Conservation (phyloP, 2,888 invertebrate genomes). For the Brenthis hecate region DNA sequence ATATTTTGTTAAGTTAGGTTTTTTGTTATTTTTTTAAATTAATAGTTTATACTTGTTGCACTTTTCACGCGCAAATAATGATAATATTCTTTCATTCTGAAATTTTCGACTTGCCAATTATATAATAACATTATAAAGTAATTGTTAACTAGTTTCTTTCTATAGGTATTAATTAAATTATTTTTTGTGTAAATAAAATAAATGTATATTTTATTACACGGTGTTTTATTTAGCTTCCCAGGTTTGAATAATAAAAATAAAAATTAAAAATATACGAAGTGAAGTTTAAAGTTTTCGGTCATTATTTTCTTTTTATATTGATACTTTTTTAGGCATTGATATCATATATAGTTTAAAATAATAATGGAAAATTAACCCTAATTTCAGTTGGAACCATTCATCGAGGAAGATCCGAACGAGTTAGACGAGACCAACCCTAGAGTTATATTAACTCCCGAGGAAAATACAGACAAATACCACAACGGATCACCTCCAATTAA, state of each 20-base stretch:
- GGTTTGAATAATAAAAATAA: no score
- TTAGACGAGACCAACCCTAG: slow-evolving; percentile 57
- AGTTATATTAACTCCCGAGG: slow-evolving; percentile 59
- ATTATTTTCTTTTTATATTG: no score
- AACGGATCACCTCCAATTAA: slow-evolving; percentile 70
- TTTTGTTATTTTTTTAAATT: no score
- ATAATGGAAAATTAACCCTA: neutral
- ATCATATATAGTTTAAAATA: no score
- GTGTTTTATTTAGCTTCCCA: slow-evolving; percentile 25
- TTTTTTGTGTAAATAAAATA: slow-evolving; percentile 29
- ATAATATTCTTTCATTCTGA: neutral
- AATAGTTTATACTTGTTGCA: no score
- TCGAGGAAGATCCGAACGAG: slow-evolving; percentile 65
- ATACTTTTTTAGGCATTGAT: no score
- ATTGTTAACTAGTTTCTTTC: slow-evolving; percentile 1
- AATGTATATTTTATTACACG: slow-evolving; percentile 38
- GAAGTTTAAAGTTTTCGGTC: no score
- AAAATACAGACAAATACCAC: slow-evolving; percentile 51
- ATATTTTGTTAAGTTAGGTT: no score
- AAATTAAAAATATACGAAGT: no score
- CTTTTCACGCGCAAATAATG: neutral
- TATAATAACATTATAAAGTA: neutral
- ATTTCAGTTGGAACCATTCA: slow-evolving; percentile 63
- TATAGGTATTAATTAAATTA: neutral
- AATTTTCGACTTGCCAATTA: slow-evolving; percentile 8